Conservation (phyloP, 2,797 vertebrate genomes). For the Gambusia yucatana region DNA sequence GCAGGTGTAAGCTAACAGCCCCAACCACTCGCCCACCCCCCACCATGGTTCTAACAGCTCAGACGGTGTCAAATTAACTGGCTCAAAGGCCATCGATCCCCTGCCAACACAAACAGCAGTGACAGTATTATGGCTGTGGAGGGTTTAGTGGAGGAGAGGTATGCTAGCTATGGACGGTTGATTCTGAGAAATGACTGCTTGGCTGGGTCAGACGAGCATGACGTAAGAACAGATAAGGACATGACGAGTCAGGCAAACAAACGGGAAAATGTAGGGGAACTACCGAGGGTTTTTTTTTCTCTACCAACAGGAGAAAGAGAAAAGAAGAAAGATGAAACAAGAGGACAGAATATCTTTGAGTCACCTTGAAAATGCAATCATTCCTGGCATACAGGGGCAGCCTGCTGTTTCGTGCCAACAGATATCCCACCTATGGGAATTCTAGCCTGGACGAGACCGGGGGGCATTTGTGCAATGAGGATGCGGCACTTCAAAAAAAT, state of each 20-base stretch:
- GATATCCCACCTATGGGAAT: constrained; percentile 25
- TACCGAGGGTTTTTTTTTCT: neutral
- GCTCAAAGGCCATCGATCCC: constrained; percentile 40
- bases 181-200: constrained; percentile 51
- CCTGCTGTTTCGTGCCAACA: constrained; percentile 44
- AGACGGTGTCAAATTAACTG: constrained; percentile 42
- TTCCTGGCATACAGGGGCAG: constrained; percentile 29
- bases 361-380: constrained; percentile 25
- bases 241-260: constrained; percentile 9
- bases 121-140: constrained; percentile 53
- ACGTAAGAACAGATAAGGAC: constrained; percentile 16
- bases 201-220: constrained; percentile 17
- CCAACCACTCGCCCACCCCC: neutral
- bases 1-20: constrained; percentile 25
- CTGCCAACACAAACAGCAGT: constrained; percentile 48
- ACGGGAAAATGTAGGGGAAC: neutral
- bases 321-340: constrained; percentile 6
- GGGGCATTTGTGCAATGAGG: neutral
- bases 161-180: constrained; percentile 17
- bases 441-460: constrained; percentile 1
- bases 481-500: neutral
- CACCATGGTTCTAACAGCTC: constrained; percentile 14
- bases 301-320: constrained; percentile 11
- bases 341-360: neutral
- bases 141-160: neutral